Percentiles rank a stretch among this genome's conserved stretches.
Conservation (phyloP, 2,113 vertebrate species). For the Micromys minutus region DNA sequence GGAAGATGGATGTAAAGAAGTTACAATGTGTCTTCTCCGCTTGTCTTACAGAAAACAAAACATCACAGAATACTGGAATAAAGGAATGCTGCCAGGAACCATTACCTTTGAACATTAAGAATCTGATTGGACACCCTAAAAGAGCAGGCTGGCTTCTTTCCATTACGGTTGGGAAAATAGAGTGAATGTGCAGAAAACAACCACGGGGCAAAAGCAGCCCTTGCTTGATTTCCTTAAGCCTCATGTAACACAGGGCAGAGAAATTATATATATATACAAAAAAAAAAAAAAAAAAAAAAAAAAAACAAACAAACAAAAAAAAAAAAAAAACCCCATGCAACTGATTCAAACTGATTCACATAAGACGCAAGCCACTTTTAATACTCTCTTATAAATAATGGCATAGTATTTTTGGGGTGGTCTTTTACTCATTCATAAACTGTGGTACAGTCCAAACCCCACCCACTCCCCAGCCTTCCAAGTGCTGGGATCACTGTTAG, state of each 20-base stretch:
- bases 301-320: too few species aligned
- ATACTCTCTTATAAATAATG: background rate
- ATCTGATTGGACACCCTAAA: background rate
- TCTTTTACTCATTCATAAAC: background rate
- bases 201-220: background rate
- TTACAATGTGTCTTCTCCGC: background rate
- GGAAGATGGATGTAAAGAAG: background rate
- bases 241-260: background rate
- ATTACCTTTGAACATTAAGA: background rate
- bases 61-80: background rate
- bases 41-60: background rate
- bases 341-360: rapidly evolving
- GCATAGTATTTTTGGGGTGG: background rate
- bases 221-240: background rate
- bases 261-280: background rate
- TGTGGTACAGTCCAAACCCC: background rate
- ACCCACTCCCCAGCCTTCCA: background rate
- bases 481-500: background rate
- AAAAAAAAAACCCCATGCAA: too few species aligned
- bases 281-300: too few species aligned
- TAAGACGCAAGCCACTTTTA: background rate
- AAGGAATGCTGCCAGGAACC: background rate
- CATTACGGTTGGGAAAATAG: background rate
- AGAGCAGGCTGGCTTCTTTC: background rate
- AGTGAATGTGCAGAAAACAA: background rate